Evolutionary conservation across 2,888 invertebrate species (phyloP), one percentile per base, ranked within the genome.

Genomic region (Tetragonisca angustula): DNA sequence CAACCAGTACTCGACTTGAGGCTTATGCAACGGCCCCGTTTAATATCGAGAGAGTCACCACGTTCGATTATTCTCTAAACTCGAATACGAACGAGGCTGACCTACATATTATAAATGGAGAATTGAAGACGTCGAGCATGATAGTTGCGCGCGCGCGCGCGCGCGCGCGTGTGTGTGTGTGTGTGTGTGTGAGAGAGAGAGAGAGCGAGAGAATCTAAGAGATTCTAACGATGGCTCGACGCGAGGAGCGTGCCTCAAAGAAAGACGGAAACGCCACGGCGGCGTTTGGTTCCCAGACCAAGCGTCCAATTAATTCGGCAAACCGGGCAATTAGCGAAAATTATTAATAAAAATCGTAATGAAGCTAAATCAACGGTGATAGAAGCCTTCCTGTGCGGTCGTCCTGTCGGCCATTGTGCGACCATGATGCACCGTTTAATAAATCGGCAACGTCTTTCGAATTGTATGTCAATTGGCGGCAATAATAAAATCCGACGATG

Each of bases 311-410:
- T 91, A 93, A 93, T 93, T 92, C 90, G 90, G 91, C 92, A 93
- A 94, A 92, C 83, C 85, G 76, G 90, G 87, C 92, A 93, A 93
- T 93, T 93, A 93, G 89, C 87, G 89, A 93, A 32, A 93, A 93
- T 93, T 91, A 91, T 92, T 91, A 92, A 93, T 91, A 92, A 92
- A 92, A 91, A 92, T 91, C 88, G 90, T 92, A 91, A 93, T 92
- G 92, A 93, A 91, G 86, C 91, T 93, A 93, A 93, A 93, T 93
- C 91, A 91, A 84, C 91, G 88, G 89, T 93, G 92, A 93, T 94
- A 91, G 92, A 93, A 94, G 92, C 88, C 94, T 94, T 94, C 93
- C 94, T 94, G 94, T 94, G 94, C 93, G 94, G 94, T 92, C 93
- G 86, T 75, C 76, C 43, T 83, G 87, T 82, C 88, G 76, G 83